A percentile compares a stretch with the other conserved stretches of the same genome.
Conservation (phyloP, 1,140 invertebrate species). For the Ganaspis sp. region DNA sequence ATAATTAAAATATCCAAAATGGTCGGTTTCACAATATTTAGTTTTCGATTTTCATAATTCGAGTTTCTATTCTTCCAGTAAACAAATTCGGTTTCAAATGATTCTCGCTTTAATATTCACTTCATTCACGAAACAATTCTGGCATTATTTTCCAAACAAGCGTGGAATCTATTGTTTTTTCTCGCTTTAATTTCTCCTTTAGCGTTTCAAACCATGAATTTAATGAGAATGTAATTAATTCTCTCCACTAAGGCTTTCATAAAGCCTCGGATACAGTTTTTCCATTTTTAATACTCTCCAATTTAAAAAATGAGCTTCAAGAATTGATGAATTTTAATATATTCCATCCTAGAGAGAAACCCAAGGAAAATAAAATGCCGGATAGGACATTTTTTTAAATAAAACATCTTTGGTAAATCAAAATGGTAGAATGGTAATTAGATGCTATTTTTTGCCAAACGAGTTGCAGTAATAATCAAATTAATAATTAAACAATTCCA, state of each 20-base stretch:
- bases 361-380: background rate
- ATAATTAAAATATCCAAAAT: no score
- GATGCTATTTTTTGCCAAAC: no score
- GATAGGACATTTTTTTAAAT: no score
- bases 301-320: background rate
- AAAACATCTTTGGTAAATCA: no score
- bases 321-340: background rate
- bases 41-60: no score
- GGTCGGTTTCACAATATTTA: no score
- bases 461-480: no score
- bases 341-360: background rate
- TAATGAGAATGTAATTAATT: constrained; percentile 11
- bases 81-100: background rate
- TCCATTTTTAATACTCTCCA: background rate
- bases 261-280: background rate
- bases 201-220: background rate
- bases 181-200: background rate
- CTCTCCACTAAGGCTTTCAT: background rate
- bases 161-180: background rate
- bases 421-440: no score
- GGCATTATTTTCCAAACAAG: background rate
- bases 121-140: background rate
- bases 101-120: background rate
- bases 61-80: no score
- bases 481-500: no score